phyloP scores from a whole-genome alignment of 2,888 invertebrate genomes.

The Epinotia brunnichana region DNA sequence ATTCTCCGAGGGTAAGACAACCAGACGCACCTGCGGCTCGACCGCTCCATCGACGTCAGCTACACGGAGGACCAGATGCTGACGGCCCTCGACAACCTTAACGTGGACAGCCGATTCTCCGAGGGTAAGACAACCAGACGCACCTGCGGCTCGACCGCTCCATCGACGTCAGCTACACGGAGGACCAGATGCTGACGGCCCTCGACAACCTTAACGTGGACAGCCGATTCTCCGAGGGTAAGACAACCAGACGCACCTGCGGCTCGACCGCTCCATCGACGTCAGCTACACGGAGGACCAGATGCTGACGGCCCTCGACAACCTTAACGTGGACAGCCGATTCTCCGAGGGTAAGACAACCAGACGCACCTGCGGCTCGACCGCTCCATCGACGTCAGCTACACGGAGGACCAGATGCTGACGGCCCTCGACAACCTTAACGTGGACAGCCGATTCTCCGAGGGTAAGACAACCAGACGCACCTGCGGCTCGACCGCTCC shows the following conservation, averaged over 20 bases:
- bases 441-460: conserved; percentile 66
- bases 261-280: conserved; percentile 73
- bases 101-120: conserved; percentile 67
- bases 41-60: conserved; percentile 76
- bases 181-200: conserved; percentile 74
- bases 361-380: conserved; percentile 65
- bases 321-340: conserved; percentile 66
- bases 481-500: conserved; percentile 67
- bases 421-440: conserved; percentile 71
- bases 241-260: conserved; percentile 61
- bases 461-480: conserved; percentile 67
- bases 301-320: conserved; percentile 73
- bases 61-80: conserved; percentile 79
- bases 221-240: conserved; percentile 68
- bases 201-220: conserved; percentile 72
- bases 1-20: conserved; percentile 68
- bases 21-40: conserved; percentile 62
- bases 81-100: conserved; percentile 69
- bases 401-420: conserved; percentile 77
- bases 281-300: conserved; percentile 78
- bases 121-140: conserved; percentile 67
- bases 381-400: conserved; percentile 76
- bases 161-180: conserved; percentile 76
- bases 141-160: conserved; percentile 68
- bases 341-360: conserved; percentile 69